Evolutionary conservation across 2,113 vertebrate species (phyloP), one percentile per base, ranked within the genome.

Genomic region (Plotosus lineatus): DNA sequence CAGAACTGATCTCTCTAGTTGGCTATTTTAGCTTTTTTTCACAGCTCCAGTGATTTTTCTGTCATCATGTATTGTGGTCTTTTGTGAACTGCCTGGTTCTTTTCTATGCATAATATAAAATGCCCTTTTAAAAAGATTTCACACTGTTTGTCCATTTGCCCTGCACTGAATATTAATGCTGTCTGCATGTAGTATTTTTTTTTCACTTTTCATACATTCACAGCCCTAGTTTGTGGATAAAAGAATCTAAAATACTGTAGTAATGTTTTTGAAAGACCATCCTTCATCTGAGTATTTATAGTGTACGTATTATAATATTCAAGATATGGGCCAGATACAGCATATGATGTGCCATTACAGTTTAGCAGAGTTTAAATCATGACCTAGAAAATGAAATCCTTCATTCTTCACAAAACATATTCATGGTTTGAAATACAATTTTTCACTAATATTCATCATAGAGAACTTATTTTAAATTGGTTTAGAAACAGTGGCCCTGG

Each of bases 1-100:
- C 19, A 74, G 48, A 19, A 74, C 72, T 38, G 46, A 14, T 50
- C 19, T 23, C 48, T 38, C 28, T 21, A 75, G 73, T 40, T 55
- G 51, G 51, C 33, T 40, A 55, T 75, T 56, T 55, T 75, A 56
- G 51, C 10, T 75, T 75, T 56, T 75, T 51, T 40, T 75, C 73
- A 56, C 51, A 75, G 36, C 23, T 42, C 6, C 51, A 40, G 14
- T 12, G 23, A 75, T 75, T 75, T 75, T 33, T 26, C 36, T 75
- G 73, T 55, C 50, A 56, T 56, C 33, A n/a, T 21, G 15, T 75
- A 55, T n/a, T 75, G 33, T 56, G 51, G 50, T 55, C 11, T 75
- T 73, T 75, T 12, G n/a, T 75, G 21, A 56, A 12, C 31, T 40
- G 36, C 28, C 26, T 31, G 44, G 44, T n/a, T 40, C 23, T 56